Base-by-base conservation (phyloP, 2,113 vertebrate genomes). In the Eptesicus fuscus region DNA sequence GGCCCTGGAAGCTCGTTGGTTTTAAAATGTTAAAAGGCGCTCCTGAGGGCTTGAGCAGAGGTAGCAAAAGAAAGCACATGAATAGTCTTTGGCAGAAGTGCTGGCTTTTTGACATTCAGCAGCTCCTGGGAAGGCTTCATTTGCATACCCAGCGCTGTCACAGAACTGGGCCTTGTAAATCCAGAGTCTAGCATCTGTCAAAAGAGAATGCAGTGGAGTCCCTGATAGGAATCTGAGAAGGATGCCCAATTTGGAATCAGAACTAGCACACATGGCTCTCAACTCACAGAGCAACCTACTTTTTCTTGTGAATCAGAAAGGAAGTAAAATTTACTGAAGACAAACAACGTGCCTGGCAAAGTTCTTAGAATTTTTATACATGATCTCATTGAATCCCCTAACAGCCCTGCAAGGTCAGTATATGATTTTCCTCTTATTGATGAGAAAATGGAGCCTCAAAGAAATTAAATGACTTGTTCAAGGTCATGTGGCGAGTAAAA, bases 181-280 rank as follows among this genome's bases (percentile, higher is more conserved):
- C 77, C 37, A 89, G 30, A 86, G 83, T 49, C 91, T 51, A 74
- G 82, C 88, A 79, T 83, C 73, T 94, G 82, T 93, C 94, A 95
- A 91, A 90, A 35, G 95, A 88, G 91, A 65, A 74, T 1, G 63
- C 6, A 6, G 16, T 14, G 71, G 30, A 91, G 88, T 30, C 59
- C 70, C 90, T 85, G 74, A 71, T 10, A 56, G 78, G 63, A 47
- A 83, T 83, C 91, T 32, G 79, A 94, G 94, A 83, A 90, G 86
- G 88, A 79, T 63, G 37, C 35, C 91, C 30, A 28, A 22, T 85
- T 78, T 88, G 69, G 69, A 96, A 89, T 83, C 71, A 94, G 49
- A 94, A 47, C 49, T 20, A 7, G 44, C 74, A 53, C 49, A 47
- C 8, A 2, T 40, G 71, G 42, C 44, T 95, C 87, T 94, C 56